Conservation (phyloP, 2,113 vertebrate species). For the Drymodes brunneopygia region DNA sequence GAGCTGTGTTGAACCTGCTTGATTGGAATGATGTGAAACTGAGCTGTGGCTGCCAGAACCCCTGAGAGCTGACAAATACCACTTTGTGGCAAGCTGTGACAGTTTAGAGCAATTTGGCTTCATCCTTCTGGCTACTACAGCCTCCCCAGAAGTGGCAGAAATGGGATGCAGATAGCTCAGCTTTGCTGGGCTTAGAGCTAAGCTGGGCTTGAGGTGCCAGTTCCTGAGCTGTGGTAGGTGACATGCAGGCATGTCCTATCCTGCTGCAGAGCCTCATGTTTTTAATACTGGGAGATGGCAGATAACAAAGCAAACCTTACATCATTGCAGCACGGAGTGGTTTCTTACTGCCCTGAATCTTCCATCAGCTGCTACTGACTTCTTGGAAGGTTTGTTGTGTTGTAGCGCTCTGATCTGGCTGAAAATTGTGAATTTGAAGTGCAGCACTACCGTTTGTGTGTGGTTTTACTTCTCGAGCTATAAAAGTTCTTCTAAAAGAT, state of each 20-base stretch:
- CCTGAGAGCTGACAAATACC: neutral
- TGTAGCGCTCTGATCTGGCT: neutral
- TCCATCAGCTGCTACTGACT: neutral
- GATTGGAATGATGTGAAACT: neutral
- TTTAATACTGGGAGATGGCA: neutral
- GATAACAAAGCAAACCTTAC: neutral
- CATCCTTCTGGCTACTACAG: neutral
- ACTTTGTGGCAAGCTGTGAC: neutral
- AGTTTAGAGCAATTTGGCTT: neutral
- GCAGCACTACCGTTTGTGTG: fast-evolving
- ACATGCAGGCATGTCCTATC: neutral
- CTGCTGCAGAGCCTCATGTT: neutral
- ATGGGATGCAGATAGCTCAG: neutral
- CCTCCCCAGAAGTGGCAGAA: neutral
- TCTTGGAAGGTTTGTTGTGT: neutral
- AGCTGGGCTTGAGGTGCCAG: neutral
- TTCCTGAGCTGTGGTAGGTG: neutral
- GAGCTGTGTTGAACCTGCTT: neutral
- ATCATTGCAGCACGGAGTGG: neutral
- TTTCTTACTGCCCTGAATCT: neutral
- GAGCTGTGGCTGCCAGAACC: neutral
- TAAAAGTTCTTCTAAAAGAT: neutral
- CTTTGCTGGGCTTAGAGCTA: neutral
- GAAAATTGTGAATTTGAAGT: neutral
- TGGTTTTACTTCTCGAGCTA: neutral